Percentiles rank a stretch among this genome's conserved stretches.
Evolutionary conservation across 2,797 vertebrate species (phyloP).

Genomic region (Hypotaenidia okinawae): DNA sequence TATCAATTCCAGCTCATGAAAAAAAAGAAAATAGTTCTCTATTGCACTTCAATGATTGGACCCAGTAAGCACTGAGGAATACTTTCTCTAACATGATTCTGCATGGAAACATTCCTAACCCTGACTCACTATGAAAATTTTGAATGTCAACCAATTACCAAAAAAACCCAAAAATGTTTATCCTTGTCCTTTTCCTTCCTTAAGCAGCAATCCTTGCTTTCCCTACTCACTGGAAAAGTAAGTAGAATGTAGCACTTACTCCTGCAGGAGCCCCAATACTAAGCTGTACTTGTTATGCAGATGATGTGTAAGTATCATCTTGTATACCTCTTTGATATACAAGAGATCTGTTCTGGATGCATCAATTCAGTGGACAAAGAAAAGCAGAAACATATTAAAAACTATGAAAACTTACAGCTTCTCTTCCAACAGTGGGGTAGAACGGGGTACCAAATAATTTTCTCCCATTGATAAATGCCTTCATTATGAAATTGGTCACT

Average conservation of each 20-base stretch:
- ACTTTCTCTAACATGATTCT: background rate
- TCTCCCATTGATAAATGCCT: conserved; percentile 98
- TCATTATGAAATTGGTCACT: conserved; percentile 99
- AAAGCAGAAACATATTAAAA: background rate
- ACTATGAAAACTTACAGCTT: conserved; percentile 85
- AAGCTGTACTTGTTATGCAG: background rate
- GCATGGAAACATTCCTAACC: background rate
- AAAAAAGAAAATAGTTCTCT: background rate
- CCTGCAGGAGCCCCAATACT: background rate
- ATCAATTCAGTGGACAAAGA: background rate
- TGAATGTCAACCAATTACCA: background rate
- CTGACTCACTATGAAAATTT: background rate
- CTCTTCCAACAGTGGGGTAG: conserved; percentile 88
- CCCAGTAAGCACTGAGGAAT: background rate
- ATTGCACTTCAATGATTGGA: background rate
- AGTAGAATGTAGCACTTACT: background rate
- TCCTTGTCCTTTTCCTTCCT: background rate
- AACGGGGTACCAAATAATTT: conserved; percentile 95
- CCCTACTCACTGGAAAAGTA: background rate
- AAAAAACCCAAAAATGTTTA: too few relatives aligned
- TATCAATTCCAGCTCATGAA: background rate
- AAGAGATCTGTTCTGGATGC: background rate
- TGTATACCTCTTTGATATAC: background rate
- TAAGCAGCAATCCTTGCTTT: background rate
- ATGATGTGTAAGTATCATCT: background rate